Evolutionary conservation across 2,113 vertebrate genomes (phyloP).

Genomic region (Dascyllus trimaculatus): DNA sequence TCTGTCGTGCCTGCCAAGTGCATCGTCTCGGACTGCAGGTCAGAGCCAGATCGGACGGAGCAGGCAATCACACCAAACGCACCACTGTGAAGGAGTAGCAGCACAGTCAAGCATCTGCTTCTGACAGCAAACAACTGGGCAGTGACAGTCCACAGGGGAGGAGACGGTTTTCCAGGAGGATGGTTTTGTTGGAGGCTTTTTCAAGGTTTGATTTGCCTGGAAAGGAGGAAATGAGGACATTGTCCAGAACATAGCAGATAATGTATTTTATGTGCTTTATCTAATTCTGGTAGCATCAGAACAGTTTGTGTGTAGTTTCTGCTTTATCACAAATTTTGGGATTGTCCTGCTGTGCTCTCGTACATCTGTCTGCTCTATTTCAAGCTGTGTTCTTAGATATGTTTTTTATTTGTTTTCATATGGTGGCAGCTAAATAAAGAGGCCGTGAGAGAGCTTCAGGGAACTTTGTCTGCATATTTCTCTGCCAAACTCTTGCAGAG

Average conservation of each 20-base stretch:
- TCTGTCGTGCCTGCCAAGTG: constrained; percentile 47
- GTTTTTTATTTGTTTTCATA: constrained; percentile 47
- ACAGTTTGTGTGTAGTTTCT: constrained; percentile 1
- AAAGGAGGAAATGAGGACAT: not conserved
- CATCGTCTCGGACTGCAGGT: constrained; percentile 22
- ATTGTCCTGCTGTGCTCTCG: constrained; percentile 11
- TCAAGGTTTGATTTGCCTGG: not conserved
- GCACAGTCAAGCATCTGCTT: not conserved
- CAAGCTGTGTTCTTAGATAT: constrained; percentile 6
- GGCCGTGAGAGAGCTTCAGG: constrained; percentile 50
- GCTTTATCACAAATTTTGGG: not conserved
- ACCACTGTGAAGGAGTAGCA: not conserved
- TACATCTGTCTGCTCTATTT: constrained; percentile 12
- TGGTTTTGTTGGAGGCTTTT: constrained; percentile 1
- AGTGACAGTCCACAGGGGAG: constrained; percentile 1
- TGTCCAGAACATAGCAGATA: not conserved
- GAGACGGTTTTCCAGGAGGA: constrained; percentile 1
- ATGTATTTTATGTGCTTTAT: constrained; percentile 15
- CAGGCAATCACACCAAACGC: constrained; percentile 2
- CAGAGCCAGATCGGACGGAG: constrained; percentile 28
- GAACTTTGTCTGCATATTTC: constrained; percentile 1
- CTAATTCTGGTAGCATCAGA: not conserved
- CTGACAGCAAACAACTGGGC: constrained; percentile 3
- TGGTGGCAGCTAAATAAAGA: constrained; percentile 48
- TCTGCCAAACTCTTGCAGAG: constrained; percentile 15